A percentile compares a stretch with the other conserved stretches of the same genome.
Conservation (phyloP, 2,888 invertebrate genomes). For the Dryomyza anilis region DNA sequence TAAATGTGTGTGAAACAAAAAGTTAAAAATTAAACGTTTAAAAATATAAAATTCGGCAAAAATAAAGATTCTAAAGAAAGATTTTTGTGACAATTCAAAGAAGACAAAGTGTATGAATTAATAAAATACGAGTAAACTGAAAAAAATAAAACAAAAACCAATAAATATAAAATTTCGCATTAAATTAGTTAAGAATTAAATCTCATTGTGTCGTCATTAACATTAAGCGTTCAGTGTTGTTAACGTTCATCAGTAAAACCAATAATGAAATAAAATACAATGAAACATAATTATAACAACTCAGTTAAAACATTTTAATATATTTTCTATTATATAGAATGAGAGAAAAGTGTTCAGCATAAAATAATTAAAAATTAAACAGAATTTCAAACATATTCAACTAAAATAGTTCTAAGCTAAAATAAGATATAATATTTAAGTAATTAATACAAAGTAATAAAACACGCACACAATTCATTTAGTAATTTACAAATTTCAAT, state of each 20-base stretch:
- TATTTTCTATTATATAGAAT: conserved; percentile 19
- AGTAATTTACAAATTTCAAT: background rate
- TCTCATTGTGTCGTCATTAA: conserved; percentile 12
- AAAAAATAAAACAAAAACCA: too few relatives aligned
- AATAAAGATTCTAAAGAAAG: too few relatives aligned
- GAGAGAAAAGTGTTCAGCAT: conserved; percentile 13
- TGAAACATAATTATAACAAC: background rate
- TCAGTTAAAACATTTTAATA: background rate
- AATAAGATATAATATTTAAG: conserved; percentile 1
- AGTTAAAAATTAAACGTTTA: too few relatives aligned
- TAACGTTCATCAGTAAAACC: conserved; percentile 2
- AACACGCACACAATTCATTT: background rate
- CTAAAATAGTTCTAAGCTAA: background rate
- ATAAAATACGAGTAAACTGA: too few relatives aligned
- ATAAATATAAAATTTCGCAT: too few relatives aligned
- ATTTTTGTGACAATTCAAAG: too few relatives aligned
- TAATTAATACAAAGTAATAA: too few relatives aligned
- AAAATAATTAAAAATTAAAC: background rate
- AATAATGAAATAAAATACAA: background rate
- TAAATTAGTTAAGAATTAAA: too few relatives aligned
- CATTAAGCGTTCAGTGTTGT: conserved; percentile 14
- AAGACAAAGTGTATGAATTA: too few relatives aligned
- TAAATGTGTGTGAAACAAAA: too few relatives aligned
- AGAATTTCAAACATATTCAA: background rate
- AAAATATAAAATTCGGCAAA: too few relatives aligned